Evolutionary conservation across 2,888 invertebrate genomes (phyloP), one percentile per base, ranked within the genome.

Genomic region (Malachius bipustulatus): DNA sequence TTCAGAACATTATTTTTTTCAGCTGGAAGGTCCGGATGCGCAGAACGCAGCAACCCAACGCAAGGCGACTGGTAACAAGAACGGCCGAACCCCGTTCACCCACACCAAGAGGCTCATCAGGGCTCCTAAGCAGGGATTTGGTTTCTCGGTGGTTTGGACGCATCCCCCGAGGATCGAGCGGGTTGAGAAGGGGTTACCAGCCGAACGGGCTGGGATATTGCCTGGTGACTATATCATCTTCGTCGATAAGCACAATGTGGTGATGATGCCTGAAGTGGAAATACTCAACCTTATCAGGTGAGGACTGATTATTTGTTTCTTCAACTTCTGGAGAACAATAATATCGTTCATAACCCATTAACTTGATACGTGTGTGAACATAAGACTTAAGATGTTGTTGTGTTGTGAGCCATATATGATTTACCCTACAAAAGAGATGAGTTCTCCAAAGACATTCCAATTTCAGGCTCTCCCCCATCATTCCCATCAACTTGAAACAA

Each of bases 171-270:
- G 85, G 13, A 81, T 89, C 28, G 88, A 88, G 56, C 69, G 87
- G 38, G 82, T 88, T 9, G 87, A 87, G 39, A 74, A 79, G 0
- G 81, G 81, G 2, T 70, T 84, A 9, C 80, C 85, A 3, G 88
- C 88, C 1, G 88, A 87, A 42, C 71, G 76, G n/a, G 80, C 82
- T 3, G 88, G 87, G 3, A 72, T 88, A 8, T 63, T 77, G 42
- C 82, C 87, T 2, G 88, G 87, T 10, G 88, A 88, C 59, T 84
- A 85, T 63, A 77, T 89, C 43, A 85, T 89, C 43, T 88, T 88
- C 62, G 84, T 88, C 36, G 87, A 85, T 46, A 78, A 79, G 56
- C 79, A 81, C 57, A 89, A 88, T 59, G 83, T 89, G 26, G 88
- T 88, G 41, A 85, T 82, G 45, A 75, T 78, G 59, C 75, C 78